Conservation (phyloP, 2,797 vertebrate species). For the Argentina silus region DNA sequence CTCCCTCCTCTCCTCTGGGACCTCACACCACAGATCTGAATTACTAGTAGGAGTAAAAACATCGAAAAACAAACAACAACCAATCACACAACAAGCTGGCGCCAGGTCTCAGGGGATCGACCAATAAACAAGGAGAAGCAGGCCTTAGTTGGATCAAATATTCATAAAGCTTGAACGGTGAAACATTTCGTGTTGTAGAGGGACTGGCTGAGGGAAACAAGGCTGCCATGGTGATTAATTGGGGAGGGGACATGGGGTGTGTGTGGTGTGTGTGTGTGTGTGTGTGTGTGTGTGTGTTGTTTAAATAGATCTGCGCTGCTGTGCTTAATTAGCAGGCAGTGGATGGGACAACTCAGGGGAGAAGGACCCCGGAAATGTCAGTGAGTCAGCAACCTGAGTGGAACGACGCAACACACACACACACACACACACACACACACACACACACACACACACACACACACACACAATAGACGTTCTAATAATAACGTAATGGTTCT, state of each 20-base stretch:
- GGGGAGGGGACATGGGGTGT: conserved; percentile 23
- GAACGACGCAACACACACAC: no score
- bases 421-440: no score
- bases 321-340: conserved; percentile 61
- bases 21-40: not conserved
- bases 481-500: not conserved
- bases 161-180: conserved; percentile 42
- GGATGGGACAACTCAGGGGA: conserved; percentile 40
- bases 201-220: conserved; percentile 29
- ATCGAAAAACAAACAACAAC: not conserved
- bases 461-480: conserved; percentile 22
- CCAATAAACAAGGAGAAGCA: not conserved
- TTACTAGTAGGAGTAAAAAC: not conserved
- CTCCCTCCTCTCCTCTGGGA: not conserved
- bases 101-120: not conserved
- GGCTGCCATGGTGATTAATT: conserved; percentile 61
- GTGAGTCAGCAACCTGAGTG: conserved; percentile 3
- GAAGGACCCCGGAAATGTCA: conserved; percentile 21
- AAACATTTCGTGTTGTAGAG: conserved; percentile 29
- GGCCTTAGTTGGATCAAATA: conserved; percentile 26
- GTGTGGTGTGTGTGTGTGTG: no score
- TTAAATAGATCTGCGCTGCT: conserved; percentile 55
- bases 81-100: conserved; percentile 11
- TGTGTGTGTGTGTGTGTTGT: conserved; percentile 9
- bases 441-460: conserved; percentile 12